Percentiles rank a stretch among this genome's conserved stretches.
These are phyloP conservation scores for Conops quadrifasciatus DNA, from an alignment of 2,888 invertebrate genomes.

Conservation along the genomic window DNA sequence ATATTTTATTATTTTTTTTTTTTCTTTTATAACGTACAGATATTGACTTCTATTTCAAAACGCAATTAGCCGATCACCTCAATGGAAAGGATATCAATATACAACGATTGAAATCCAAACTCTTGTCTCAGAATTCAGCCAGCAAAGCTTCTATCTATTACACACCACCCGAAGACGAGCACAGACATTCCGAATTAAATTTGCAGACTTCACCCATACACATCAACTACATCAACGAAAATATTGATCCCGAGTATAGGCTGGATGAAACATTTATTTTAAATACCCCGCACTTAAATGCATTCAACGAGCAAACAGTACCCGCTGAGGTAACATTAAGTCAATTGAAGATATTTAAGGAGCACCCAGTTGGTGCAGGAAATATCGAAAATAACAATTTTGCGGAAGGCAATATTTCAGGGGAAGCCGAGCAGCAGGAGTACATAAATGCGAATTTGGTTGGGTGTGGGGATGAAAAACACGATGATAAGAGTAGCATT, in stretches of 20 bases:
- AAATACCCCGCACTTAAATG: constrained; percentile 47
- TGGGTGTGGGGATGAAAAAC: constrained; percentile 16
- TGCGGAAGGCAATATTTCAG: constrained; percentile 35
- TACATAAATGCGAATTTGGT: neutral
- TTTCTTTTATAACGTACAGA: constrained; percentile 48
- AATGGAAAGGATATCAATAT: constrained; percentile 55
- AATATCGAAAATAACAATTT: constrained; percentile 58
- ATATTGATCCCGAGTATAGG: constrained; percentile 47
- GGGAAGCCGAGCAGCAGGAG: constrained; percentile 19
- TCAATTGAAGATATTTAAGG: constrained; percentile 48
- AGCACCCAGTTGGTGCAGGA: constrained; percentile 45
- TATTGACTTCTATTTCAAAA: constrained; percentile 64
- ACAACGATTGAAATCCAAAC: constrained; percentile 55
- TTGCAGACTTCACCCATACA: constrained; percentile 68
- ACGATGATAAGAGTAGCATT: constrained; percentile 33
- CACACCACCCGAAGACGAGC: constrained; percentile 70
- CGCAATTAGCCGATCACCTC: constrained; percentile 54
- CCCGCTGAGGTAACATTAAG: constrained; percentile 43
- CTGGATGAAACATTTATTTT: constrained; percentile 50
- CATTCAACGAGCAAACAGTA: constrained; percentile 21
- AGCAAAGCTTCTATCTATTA: constrained; percentile 82
- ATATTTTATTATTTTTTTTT: neutral
- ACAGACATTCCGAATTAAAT: constrained; percentile 55
- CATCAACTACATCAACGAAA: constrained; percentile 64
- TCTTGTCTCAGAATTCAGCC: constrained; percentile 64